phyloP scores from a whole-genome alignment of 2,888 invertebrate genomes.

The Xylota sylvarum region DNA sequence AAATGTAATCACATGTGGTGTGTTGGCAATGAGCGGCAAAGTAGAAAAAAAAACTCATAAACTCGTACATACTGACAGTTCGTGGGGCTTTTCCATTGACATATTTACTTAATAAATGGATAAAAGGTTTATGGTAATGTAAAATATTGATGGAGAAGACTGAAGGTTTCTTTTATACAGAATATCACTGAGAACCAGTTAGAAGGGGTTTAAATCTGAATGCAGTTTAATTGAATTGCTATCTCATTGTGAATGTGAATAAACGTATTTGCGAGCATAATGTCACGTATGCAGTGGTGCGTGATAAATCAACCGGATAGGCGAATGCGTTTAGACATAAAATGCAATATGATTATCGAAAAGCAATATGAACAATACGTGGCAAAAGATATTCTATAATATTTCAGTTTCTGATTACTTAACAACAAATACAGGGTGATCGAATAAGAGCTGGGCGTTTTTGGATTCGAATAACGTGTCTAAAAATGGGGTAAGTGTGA shows the following conservation, averaged over 20 bases:
- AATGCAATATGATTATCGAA: slow-evolving; percentile 10
- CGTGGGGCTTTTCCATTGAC: slow-evolving; percentile 45
- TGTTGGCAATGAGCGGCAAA: slow-evolving; percentile 26
- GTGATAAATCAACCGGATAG: not conserved
- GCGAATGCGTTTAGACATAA: slow-evolving; percentile 1
- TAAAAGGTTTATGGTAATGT: slow-evolving; percentile 10
- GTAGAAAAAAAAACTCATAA: not conserved
- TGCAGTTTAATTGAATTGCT: not conserved
- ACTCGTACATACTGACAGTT: not conserved
- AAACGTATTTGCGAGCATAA: not conserved
- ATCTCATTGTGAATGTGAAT: not conserved
- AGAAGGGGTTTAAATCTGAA: not conserved
- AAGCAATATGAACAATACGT: slow-evolving; percentile 1
- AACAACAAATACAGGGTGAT: too few relatives aligned
- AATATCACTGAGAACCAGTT: not conserved
- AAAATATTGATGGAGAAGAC: not conserved
- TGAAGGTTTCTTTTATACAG: not conserved
- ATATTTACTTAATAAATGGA: slow-evolving; percentile 23
- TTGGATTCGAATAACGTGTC: too few relatives aligned
- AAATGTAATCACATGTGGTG: slow-evolving; percentile 12
- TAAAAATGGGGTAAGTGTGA: too few relatives aligned
- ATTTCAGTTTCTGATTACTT: too few relatives aligned
- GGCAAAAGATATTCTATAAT: not conserved
- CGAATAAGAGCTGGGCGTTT: too few relatives aligned
- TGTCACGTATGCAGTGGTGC: slow-evolving; percentile 26